A percentile compares a stretch with the other conserved stretches of the same genome.
These are phyloP conservation scores for Eupithecia centaureata DNA, from an alignment of 2,888 invertebrate species.

Conservation along the genomic window DNA sequence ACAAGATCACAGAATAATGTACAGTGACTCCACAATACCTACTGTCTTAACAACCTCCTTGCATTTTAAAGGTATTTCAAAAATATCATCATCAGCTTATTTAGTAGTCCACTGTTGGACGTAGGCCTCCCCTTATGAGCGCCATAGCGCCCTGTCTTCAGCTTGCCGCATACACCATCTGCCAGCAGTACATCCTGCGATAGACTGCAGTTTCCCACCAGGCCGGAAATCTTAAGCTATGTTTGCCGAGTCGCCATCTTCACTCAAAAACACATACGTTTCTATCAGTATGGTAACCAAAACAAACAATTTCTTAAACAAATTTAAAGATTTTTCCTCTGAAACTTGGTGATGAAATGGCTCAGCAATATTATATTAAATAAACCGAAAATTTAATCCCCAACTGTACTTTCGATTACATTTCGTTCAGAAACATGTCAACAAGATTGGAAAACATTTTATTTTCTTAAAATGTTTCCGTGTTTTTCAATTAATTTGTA, in stretches of 20 bases:
- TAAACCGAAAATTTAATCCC: conserved; percentile 1
- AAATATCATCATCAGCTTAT: neutral
- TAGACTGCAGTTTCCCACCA: no score
- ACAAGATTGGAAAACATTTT: conserved; percentile 1
- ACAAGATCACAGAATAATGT: conserved; percentile 7
- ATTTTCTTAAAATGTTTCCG: neutral
- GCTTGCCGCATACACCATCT: neutral
- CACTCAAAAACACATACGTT: neutral
- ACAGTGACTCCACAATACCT: neutral
- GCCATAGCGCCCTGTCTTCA: neutral
- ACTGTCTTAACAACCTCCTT: neutral
- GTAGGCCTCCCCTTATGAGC: neutral
- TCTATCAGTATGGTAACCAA: neutral
- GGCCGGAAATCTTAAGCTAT: neutral
- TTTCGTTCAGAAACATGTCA: conserved; percentile 5
- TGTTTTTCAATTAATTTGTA: conserved; percentile 1
- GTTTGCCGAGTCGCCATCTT: neutral
- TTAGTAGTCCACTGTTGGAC: neutral
- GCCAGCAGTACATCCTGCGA: no score
- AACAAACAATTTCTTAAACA: neutral
- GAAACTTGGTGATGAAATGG: neutral
- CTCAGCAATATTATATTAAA: neutral
- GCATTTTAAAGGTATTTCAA: neutral
- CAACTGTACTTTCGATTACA: conserved; percentile 2
- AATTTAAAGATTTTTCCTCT: neutral